Evolutionary conservation across 23 tunicate genomes (phyloP).

Genomic region (Ascidia mentula): DNA sequence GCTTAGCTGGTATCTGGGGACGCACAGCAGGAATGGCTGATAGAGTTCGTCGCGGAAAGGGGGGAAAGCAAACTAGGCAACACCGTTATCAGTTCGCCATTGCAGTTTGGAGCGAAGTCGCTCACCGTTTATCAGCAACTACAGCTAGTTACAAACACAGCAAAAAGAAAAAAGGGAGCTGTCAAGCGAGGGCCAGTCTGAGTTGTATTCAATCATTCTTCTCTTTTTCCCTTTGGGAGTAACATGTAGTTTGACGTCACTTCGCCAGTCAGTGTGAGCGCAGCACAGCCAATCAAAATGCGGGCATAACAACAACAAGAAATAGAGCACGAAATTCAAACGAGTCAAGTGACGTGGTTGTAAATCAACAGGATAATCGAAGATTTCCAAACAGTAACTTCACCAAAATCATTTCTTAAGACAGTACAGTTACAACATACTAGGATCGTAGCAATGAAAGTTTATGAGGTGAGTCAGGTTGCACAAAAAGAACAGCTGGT

Average conservation of each 20-base stretch:
- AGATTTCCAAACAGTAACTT: too few species aligned
- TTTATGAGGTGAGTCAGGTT: too few species aligned
- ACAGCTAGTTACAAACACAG: neutral
- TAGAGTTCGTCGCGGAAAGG: neutral
- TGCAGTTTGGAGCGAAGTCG: neutral
- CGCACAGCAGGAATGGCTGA: neutral
- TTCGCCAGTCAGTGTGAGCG: neutral
- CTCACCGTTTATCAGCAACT: neutral
- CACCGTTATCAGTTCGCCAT: neutral
- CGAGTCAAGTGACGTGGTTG: neutral
- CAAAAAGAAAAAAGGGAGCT: neutral
- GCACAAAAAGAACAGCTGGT: too few species aligned
- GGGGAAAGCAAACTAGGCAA: neutral
- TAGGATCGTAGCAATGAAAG: too few species aligned
- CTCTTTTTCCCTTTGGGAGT: neutral
- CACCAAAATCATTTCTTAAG: too few species aligned
- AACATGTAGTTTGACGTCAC: slow-evolving; percentile 4
- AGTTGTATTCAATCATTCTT: neutral
- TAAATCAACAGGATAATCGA: too few species aligned
- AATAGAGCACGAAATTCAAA: slow-evolving; percentile 44
- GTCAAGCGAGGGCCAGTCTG: neutral
- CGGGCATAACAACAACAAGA: slow-evolving; percentile 25
- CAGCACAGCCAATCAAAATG: slow-evolving; percentile 16
- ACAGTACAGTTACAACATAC: too few species aligned
- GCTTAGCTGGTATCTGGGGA: neutral